phyloP scores from a whole-genome alignment of 2,113 vertebrate species.

The Caretta caretta region DNA sequence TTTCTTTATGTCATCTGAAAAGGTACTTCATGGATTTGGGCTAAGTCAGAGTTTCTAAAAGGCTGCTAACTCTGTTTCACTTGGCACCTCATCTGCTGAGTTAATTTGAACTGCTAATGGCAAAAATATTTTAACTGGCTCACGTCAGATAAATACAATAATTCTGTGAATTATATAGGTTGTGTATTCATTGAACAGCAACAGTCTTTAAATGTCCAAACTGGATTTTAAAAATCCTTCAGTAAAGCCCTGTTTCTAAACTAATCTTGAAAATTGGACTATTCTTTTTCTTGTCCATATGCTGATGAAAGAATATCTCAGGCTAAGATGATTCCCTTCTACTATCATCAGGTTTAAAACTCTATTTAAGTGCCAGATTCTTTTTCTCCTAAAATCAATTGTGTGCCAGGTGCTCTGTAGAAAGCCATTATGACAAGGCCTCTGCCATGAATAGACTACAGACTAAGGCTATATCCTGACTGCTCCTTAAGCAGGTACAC shows the following conservation, averaged over 20 bases:
- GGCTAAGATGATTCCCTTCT: neutral
- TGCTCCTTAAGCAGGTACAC: neutral
- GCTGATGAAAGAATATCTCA: neutral
- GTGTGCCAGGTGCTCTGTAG: neutral
- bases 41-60: neutral
- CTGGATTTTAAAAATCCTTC: neutral
- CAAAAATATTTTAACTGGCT: conserved; percentile 16
- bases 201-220: neutral
- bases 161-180: conserved; percentile 1
- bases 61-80: conserved; percentile 10
- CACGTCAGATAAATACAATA: neutral
- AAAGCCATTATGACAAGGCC: accelerated
- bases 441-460: neutral
- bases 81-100: neutral
- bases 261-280: neutral
- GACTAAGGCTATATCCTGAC: neutral
- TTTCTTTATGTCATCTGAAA: neutral
- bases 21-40: neutral
- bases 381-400: neutral
- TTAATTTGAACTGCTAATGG: conserved; percentile 12
- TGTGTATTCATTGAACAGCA: neutral
- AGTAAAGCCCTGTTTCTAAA: neutral
- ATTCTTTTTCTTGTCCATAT: neutral
- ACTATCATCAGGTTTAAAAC: neutral
- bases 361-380: neutral